These are phyloP conservation scores for Eueremaeus valkanovi DNA, from an alignment of 2,888 invertebrate species.

Conservation along the genomic window DNA sequence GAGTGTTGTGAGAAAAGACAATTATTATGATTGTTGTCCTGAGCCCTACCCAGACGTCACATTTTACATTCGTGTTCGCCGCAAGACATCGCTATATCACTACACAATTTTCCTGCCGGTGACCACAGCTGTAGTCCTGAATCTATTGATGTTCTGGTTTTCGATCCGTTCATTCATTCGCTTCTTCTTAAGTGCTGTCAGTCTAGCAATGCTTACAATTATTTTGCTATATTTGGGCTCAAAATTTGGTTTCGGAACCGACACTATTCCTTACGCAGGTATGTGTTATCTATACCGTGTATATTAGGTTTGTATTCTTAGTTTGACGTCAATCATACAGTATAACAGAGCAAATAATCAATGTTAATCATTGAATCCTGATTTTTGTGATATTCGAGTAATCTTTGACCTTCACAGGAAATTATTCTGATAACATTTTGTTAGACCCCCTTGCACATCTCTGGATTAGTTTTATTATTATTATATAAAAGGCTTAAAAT, in stretches of 20 bases:
- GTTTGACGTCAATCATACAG: not conserved
- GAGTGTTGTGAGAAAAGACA: not conserved
- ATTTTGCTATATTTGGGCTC: constrained; percentile 31
- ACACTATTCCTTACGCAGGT: constrained; percentile 32
- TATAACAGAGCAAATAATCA: too few species aligned
- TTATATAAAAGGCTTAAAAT: too few species aligned
- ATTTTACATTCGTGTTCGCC: not conserved
- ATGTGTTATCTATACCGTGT: too few species aligned
- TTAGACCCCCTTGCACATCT: too few species aligned
- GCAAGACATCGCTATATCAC: constrained; percentile 36
- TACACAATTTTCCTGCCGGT: constrained; percentile 35
- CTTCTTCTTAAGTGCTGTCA: constrained; percentile 25
- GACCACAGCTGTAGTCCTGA: constrained; percentile 23
- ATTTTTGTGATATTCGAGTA: too few species aligned
- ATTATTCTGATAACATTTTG: too few species aligned
- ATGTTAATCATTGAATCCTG: too few species aligned
- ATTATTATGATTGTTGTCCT: constrained; percentile 3
- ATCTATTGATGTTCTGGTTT: constrained; percentile 36
- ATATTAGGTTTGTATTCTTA: not conserved
- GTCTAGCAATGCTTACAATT: constrained; percentile 29
- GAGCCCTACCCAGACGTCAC: constrained; percentile 31
- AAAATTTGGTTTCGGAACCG: constrained; percentile 34
- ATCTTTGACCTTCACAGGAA: too few species aligned
- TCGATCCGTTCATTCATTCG: constrained; percentile 21
- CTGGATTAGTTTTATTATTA: too few species aligned